These are phyloP conservation scores for Drosophila subobscura DNA, from an alignment of 1,140 invertebrate species.

Conservation along the genomic window DNA sequence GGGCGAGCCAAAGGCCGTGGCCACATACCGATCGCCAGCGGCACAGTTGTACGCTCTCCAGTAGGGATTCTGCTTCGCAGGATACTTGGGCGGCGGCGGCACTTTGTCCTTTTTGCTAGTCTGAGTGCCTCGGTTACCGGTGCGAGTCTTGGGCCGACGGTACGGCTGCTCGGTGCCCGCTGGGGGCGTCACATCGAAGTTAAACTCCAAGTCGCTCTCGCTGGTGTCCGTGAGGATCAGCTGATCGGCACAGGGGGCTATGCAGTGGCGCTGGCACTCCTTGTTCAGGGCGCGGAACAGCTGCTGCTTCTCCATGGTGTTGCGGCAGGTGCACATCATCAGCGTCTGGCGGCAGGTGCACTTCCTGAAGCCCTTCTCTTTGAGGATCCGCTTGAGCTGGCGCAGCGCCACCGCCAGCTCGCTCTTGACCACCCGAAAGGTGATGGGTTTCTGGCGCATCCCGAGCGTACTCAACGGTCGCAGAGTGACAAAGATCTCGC, in stretches of 20 bases:
- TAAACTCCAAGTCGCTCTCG: constrained; percentile 75
- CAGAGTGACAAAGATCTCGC: constrained; percentile 66
- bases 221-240: constrained; percentile 71
- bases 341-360: constrained; percentile 69
- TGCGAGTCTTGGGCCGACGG: neutral
- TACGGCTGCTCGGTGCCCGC: constrained; percentile 37
- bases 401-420: constrained; percentile 39
- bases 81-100: constrained; percentile 38
- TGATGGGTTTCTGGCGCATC: constrained; percentile 55
- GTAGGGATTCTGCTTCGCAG: constrained; percentile 24
- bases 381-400: constrained; percentile 64
- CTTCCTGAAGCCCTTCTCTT: constrained; percentile 64
- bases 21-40: constrained; percentile 47
- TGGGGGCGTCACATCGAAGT: constrained; percentile 74
- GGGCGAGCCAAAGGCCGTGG: constrained; percentile 46
- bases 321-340: constrained; percentile 65
- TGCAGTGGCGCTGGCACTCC: constrained; percentile 52
- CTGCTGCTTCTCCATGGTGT: constrained; percentile 48
- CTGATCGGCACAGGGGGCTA: constrained; percentile 37
- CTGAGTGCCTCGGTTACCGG: constrained; percentile 57
- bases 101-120: constrained; percentile 37
- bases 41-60: constrained; percentile 52
- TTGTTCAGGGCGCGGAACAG: constrained; percentile 49
- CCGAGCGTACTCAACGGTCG: constrained; percentile 29
- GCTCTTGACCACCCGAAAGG: constrained; percentile 72